Percentiles rank a stretch among this genome's conserved stretches.
These are phyloP conservation scores for Agriotes lineatus DNA, from an alignment of 2,888 invertebrate genomes.

Conservation along the genomic window DNA sequence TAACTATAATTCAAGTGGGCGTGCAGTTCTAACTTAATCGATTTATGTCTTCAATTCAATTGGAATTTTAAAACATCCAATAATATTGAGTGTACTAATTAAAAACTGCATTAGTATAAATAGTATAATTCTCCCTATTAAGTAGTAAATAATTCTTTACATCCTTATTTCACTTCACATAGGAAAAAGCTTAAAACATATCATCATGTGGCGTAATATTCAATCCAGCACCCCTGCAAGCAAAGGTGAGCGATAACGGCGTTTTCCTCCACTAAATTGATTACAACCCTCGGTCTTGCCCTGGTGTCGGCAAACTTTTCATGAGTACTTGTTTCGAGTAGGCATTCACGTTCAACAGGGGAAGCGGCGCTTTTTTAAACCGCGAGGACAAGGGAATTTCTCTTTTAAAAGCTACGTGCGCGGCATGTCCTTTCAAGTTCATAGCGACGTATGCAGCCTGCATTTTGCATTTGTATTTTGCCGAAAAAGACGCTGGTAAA, in stretches of 20 bases:
- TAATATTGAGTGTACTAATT: too few species aligned
- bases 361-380: neutral
- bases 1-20: too few species aligned
- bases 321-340: conserved; percentile 22
- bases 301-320: conserved; percentile 15
- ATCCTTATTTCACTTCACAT: too few species aligned
- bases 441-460: neutral
- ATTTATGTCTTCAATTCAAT: too few species aligned
- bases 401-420: conserved; percentile 15
- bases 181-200: neutral
- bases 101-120: too few species aligned
- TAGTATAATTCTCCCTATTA: too few species aligned
- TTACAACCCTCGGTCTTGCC: conserved; percentile 19
- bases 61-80: too few species aligned
- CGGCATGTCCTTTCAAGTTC: conserved; percentile 7
- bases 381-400: conserved; percentile 8
- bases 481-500: neutral
- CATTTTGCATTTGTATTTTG: conserved; percentile 4
- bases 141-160: too few species aligned
- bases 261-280: conserved; percentile 19
- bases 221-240: neutral
- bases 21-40: too few species aligned
- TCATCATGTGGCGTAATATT: neutral
- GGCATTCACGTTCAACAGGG: conserved; percentile 4
- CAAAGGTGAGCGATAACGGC: conserved; percentile 8